A percentile compares a stretch with the other conserved stretches of the same genome.
Conservation (phyloP, 2,888 invertebrate species). For the Panzeria rudis region DNA sequence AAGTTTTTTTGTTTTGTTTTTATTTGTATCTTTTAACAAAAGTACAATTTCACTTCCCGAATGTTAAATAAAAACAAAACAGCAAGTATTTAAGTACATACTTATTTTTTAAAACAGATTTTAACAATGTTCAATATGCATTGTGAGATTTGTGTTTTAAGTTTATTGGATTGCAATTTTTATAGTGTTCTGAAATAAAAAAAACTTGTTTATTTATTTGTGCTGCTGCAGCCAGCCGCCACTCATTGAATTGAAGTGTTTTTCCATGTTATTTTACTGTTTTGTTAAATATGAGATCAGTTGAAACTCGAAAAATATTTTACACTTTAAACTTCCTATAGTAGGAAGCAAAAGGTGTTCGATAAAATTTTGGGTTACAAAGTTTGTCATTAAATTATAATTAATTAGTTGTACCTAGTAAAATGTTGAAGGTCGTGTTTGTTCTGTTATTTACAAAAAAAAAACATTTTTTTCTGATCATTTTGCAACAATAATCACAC, state of each 20-base stretch:
- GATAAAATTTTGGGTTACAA: not conserved
- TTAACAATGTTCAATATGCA: conserved; percentile 15
- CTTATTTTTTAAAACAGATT: conserved; percentile 28
- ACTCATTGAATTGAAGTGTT: conserved; percentile 7
- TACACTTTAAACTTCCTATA: conserved; percentile 41
- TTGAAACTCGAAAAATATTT: not conserved
- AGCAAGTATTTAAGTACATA: not conserved
- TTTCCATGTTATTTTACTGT: conserved; percentile 28
- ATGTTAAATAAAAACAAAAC: conserved; percentile 17
- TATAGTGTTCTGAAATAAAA: conserved; percentile 31
- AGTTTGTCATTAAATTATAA: not conserved
- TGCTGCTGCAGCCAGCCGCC: not conserved
- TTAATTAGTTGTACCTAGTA: too few species aligned
- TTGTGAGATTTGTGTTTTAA: conserved; percentile 36
- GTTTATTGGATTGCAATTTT: conserved; percentile 42
- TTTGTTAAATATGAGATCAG: conserved; percentile 35
- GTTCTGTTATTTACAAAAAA: not conserved
- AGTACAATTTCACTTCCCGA: conserved; percentile 66
- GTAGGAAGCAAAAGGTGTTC: conserved; percentile 9
- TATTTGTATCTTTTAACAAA: conserved; percentile 39
- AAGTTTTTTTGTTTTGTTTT: conserved; percentile 21
- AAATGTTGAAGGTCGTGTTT: not conserved
- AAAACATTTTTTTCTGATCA: too few species aligned
- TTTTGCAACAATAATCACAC: too few species aligned
- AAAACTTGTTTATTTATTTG: conserved; percentile 46